Base-by-base conservation (phyloP, 2,888 invertebrate genomes). In the Pachydiplax longipennis region DNA sequence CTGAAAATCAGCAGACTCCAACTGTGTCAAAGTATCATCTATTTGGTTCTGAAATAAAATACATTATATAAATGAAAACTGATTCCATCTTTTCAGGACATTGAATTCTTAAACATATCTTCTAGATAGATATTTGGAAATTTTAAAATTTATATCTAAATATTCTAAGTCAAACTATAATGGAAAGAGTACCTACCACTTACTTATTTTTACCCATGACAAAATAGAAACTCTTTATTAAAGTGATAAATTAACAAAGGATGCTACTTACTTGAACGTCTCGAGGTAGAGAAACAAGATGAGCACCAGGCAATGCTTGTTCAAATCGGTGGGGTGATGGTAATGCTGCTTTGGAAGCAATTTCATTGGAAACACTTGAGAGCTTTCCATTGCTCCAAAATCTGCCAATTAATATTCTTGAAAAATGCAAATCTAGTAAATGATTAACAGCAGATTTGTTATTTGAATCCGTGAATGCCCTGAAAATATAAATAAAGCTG, bases 1-100 rank as follows among this genome's bases (percentile, higher is more conserved):
- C 92, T 97, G 95, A 94, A 98, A 98, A 94, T 98, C 98, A 94
- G 97, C 97, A 22, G 98, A 97, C 94, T 98, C 98, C 94, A 98
- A 95, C 94, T 98, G 98, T 92, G 97, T 97, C 81, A 98, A 95
- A 53, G 98, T 97, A 94, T 98, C 98, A 93, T 98, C 98, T 90
- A 98, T 96, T 94, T 97, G 97, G 92, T 97, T 95, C 92, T 92
- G 91, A 80, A 91, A 91, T 90, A 40, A 81, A 73, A 13, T n/a
- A 73, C 3, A 73, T 31, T 25, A 25, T 73, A 8, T 73, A 4
- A 65, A 25, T 15, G 2, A 5, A 73, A 73, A 25, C 3, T 31
- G 0, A 15, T 18, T 1, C 53, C 15, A 53, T 18, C 15, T 15
- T 53, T 53, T 53, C 53, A 53, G 53, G 1, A 10, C 10, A 44